Percentiles rank a stretch among this genome's conserved stretches.
phyloP scores from a whole-genome alignment of 2,888 invertebrate genomes.

The Hymenopus coronatus region DNA sequence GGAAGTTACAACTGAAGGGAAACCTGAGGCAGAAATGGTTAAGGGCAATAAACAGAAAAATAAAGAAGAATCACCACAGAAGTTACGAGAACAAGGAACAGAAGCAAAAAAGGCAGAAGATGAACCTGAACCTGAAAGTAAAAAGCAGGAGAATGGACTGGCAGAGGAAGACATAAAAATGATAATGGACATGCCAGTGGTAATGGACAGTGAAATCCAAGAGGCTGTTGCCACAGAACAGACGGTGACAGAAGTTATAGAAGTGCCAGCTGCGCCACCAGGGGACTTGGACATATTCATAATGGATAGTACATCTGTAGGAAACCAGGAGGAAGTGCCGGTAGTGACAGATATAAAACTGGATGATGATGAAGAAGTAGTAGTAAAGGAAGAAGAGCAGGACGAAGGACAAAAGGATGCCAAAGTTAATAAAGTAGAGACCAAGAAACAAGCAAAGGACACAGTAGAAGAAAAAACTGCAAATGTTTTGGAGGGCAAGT shows the following conservation, averaged over 20 bases:
- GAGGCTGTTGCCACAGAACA: background rate
- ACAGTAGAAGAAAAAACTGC: background rate
- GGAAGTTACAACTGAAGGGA: background rate
- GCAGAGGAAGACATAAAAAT: background rate
- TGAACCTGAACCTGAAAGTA: background rate
- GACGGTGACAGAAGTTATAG: background rate
- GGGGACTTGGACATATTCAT: background rate
- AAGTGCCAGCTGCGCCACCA: background rate
- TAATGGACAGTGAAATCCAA: background rate
- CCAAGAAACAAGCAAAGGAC: background rate
- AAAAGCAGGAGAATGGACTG: background rate
- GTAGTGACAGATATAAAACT: background rate
- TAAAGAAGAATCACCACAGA: background rate
- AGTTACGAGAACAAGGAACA: background rate
- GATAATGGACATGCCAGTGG: background rate
- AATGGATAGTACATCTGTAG: background rate
- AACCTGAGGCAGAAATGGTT: background rate
- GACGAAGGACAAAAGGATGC: background rate
- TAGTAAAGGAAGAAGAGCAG: background rate
- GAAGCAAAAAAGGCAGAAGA: background rate
- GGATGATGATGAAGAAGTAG: background rate
- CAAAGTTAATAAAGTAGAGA: background rate
- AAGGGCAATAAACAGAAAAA: background rate
- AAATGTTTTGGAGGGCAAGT: background rate
- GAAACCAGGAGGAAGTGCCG: background rate